A percentile compares a stretch with the other conserved stretches of the same genome.
These are phyloP conservation scores for Galeopterus variegatus DNA, from an alignment of 2,113 vertebrate genomes.

Conservation along the genomic window DNA sequence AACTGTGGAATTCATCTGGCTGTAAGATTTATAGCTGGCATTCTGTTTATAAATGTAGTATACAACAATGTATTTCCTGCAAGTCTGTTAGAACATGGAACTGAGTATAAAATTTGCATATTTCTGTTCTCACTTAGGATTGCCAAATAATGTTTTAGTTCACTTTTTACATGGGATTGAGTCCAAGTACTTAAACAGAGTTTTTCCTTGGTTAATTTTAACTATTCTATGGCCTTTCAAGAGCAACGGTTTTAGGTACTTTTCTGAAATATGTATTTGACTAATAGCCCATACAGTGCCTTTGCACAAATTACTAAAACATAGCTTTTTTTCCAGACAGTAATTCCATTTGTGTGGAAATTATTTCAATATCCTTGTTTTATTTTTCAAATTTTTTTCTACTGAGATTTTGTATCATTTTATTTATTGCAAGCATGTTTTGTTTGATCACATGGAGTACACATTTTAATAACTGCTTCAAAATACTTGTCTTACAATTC, in stretches of 20 bases:
- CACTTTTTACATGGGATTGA: not conserved
- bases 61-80: not conserved
- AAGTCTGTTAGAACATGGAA: not conserved
- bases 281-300: not conserved
- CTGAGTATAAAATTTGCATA: not conserved
- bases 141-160: slow-evolving; percentile 68
- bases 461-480: not conserved
- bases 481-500: slow-evolving; percentile 14
- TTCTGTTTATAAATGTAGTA: not conserved
- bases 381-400: not conserved
- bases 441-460: not conserved
- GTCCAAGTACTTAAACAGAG: slow-evolving; percentile 34
- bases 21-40: not conserved
- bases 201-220: slow-evolving; percentile 57
- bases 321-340: not conserved
- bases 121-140: slow-evolving; percentile 57
- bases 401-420: not conserved
- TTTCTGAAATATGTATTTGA: not conserved
- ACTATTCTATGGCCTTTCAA: slow-evolving; percentile 42
- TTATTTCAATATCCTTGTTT: not conserved
- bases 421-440: not conserved
- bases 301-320: slow-evolving; percentile 29
- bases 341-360: not conserved
- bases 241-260: not conserved
- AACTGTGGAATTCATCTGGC: not conserved